phyloP scores from a whole-genome alignment of 30 jellyfish, hydroid and myxozoan species.

The Rhopilema esculentum region DNA sequence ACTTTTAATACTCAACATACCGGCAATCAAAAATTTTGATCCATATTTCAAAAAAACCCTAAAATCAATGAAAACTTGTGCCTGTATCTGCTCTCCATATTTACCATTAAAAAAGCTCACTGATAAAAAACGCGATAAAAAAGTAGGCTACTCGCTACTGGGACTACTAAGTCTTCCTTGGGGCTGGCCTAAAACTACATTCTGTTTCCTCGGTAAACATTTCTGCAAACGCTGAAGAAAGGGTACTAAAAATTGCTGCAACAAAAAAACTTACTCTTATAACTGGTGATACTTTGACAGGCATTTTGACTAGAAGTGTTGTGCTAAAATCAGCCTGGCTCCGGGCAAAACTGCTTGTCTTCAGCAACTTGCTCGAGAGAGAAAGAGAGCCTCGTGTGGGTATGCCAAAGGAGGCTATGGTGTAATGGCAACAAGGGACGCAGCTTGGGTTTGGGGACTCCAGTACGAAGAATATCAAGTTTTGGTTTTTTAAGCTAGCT shows the following conservation, averaged over 20 bases:
- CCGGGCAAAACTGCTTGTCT: not conserved
- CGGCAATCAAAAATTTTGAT: too few species aligned
- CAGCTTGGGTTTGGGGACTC: not conserved
- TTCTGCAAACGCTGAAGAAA: not conserved
- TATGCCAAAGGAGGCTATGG: not conserved
- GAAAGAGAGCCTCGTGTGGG: not conserved
- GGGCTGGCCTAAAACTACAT: not conserved
- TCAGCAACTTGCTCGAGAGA: not conserved
- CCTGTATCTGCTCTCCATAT: too few species aligned
- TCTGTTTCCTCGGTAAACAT: not conserved
- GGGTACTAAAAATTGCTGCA: not conserved
- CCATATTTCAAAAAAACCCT: too few species aligned
- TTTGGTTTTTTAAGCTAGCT: too few species aligned
- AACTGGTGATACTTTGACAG: slow-evolving; percentile 57
- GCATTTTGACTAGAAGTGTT: slow-evolving; percentile 29
- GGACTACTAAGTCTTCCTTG: too few species aligned
- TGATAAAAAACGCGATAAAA: too few species aligned
- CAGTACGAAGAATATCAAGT: too few species aligned
- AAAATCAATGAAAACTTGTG: too few species aligned
- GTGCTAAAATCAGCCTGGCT: not conserved
- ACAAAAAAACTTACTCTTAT: slow-evolving; percentile 40
- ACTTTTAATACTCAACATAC: too few species aligned
- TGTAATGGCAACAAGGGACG: not conserved
- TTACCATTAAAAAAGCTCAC: too few species aligned
- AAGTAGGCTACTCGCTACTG: too few species aligned